phyloP scores from a whole-genome alignment of 2,797 vertebrate species.

The Tragelaphus eurycerus region DNA sequence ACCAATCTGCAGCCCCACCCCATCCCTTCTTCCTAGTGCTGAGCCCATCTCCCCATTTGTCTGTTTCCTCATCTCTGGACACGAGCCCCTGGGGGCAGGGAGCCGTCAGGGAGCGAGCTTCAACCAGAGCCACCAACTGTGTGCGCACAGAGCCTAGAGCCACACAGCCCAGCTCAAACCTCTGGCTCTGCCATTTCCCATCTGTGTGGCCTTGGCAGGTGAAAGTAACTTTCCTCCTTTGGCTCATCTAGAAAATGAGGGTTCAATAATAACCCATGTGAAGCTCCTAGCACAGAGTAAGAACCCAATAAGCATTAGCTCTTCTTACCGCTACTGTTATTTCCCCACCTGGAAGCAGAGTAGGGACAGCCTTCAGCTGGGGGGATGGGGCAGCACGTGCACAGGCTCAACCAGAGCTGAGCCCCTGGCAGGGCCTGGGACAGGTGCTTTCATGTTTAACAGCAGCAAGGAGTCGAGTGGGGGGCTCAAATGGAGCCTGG shows the following conservation, averaged over 20 bases:
- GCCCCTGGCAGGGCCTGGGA: neutral
- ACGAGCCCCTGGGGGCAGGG: neutral
- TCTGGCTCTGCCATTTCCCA: neutral
- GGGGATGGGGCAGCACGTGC: accelerated
- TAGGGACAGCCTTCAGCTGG: neutral
- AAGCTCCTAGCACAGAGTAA: neutral
- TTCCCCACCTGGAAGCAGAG: neutral
- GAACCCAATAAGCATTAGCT: neutral
- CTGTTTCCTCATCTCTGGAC: neutral
- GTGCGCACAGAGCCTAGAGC: neutral
- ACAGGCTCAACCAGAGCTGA: neutral
- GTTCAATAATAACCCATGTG: neutral
- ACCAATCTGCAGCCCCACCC: neutral
- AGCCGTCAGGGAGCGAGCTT: neutral
- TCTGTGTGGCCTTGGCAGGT: neutral
- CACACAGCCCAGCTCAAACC: neutral
- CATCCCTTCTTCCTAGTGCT: neutral
- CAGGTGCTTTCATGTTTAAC: neutral
- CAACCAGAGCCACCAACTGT: neutral
- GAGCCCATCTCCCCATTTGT: neutral
- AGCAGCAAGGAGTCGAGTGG: neutral
- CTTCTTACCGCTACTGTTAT: neutral
- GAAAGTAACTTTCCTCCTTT: neutral
- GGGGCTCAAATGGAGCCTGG: neutral
- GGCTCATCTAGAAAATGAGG: neutral